Base-by-base conservation (phyloP, 2,888 invertebrate genomes). In the Pollenia griseotomentosa region DNA sequence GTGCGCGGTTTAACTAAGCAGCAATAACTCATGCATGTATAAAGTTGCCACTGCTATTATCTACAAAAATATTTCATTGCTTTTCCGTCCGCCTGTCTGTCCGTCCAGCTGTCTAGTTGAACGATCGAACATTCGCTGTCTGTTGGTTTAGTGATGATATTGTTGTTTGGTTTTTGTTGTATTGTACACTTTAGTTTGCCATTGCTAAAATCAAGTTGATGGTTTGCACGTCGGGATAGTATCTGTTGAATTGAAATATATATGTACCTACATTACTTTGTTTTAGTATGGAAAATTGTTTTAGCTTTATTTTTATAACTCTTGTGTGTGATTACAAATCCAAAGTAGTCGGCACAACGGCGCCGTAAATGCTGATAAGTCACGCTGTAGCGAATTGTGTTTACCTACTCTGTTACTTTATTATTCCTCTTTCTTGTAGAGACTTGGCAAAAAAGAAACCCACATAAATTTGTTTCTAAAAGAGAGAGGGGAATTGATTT, bases 331-430 rank as follows among this genome's bases (percentile, higher is more conserved):
- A 80, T 86, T 89, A 84, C 74, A 87, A 88, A 88, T 82, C 83
- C 65, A 81, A 77, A 83, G 70, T 83, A 88, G 88, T 79, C 89
- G 89, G 88, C 89, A 88, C 80, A 80, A 86, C 86, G 88, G 89
- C 88, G 89, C 88, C 89, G 88, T 83, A 83, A 86, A 86, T 87
- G 85, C 86, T 89, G 88, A 88, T 88, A 87, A 88, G 85, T 86
- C 83, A 87, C 86, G 88, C 86, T 87, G 88, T 77, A 85, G 78
- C 84, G 71, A 80, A 57, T 75, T 71, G 33, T 73, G 61, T 83
- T 55, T 63, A 40, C 57, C 9, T 71, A 77, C 40, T 71, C 75
- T 70, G 68, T 70, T 70, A 83, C 51, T 63, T 68, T 68, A 44
- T n/a, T 63, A 55, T 42, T 70, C n/a, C 71, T 59, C 59, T 71